Base-by-base conservation (phyloP, 2,888 invertebrate species). In the Pelosia muscerda region DNA sequence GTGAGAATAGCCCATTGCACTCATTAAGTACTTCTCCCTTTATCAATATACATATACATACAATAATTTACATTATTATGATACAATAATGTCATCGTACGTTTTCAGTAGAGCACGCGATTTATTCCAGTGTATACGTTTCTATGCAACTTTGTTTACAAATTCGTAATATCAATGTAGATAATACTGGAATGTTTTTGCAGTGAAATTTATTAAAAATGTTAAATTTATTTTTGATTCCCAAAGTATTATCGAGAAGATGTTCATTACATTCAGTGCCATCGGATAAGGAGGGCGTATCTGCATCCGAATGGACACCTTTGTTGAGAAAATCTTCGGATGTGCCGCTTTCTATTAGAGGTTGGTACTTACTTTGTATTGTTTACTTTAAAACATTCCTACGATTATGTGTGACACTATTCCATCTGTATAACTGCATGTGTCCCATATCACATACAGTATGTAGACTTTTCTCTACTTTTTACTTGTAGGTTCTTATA, bases 301-400 rank as follows among this genome's bases (percentile, higher is more conserved):
- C 81, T 81, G 80, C 85, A 69, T 85, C 88, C 49, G 93, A 93
- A 86, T 85, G 88, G 86, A 90, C 91, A 25, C 93, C 92, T 9
- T 79, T 93, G 72, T 81, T 93, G 72, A 74, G 73, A 68, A 81
- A 81, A 63, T 65, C 81, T 72, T 70, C 75, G 28, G 23, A 75
- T 81, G 77, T 69, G 69, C 78, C 82, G 70, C 81, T 81, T 81
- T 81, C 82, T 78, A 77, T 42, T 9, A 76, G 71, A 71, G 75
- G 72, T 76, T 19, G 49, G 69, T 69, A 66, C 57, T 69, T 75
- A 70, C 78, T 79, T 73, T 75, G 69, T 81, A 72, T 77, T 78
- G 77, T 82, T 73, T 72, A 72, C 63, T 76, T 73, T 64, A 59
- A 67, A 72, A 75, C 72, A 77, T 75, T 79, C 75, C 69, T 67